A percentile compares a stretch with the other conserved stretches of the same genome.
Conservation (phyloP, 2,888 invertebrate genomes). For the Thysanoteuthis rhombus region DNA sequence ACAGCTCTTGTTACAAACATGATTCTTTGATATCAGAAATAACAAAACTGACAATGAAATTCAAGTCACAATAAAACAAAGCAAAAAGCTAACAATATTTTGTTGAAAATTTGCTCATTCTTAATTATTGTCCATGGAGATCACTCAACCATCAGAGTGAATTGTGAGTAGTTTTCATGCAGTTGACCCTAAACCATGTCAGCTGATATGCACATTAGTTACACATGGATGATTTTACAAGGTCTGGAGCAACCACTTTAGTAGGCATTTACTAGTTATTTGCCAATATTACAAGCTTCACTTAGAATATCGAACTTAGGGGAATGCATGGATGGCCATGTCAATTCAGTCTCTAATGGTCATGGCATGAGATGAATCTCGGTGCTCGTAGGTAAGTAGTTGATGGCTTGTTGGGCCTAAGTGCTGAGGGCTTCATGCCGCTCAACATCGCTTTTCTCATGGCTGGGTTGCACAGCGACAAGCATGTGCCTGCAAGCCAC, state of each 20-base stretch:
- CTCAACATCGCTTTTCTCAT: not conserved
- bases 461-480: not conserved
- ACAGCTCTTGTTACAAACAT: no score
- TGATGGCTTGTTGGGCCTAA: not conserved
- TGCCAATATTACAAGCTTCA: not conserved
- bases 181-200: not conserved
- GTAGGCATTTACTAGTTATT: not conserved
- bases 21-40: no score
- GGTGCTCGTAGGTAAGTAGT: not conserved
- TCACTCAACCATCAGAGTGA: not conserved
- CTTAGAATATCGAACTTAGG: not conserved
- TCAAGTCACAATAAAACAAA: not conserved
- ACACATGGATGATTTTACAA: not conserved
- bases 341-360: not conserved
- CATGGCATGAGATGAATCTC: not conserved
- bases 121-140: not conserved
- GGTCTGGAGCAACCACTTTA: not conserved
- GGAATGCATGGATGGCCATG: not conserved
- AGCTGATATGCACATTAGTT: not conserved
- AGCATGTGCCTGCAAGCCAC: constrained; percentile 12
- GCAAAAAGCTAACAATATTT: not conserved
- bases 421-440: not conserved
- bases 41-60: not conserved
- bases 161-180: not conserved
- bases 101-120: not conserved